Percentiles rank a stretch among this genome's conserved stretches.
These are phyloP conservation scores for Lophura swinhoii DNA, from an alignment of 2,797 vertebrate genomes.

Conservation along the genomic window DNA sequence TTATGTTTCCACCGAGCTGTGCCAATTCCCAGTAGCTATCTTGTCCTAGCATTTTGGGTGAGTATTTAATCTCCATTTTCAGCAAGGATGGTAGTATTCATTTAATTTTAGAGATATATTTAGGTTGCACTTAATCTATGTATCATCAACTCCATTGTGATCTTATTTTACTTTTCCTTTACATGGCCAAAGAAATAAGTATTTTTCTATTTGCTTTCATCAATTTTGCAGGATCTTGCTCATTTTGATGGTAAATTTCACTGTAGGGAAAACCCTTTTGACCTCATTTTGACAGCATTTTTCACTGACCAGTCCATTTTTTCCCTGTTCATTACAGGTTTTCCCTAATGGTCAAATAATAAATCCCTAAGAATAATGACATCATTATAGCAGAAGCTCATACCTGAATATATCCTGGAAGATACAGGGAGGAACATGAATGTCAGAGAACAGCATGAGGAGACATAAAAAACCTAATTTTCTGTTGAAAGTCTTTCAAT, in stretches of 20 bases:
- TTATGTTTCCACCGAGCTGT: neutral
- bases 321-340: neutral
- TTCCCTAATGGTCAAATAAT: neutral
- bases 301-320: neutral
- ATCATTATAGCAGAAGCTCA: neutral
- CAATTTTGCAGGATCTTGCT: neutral
- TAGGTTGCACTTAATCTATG: neutral
- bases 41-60: neutral
- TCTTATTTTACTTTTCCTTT: neutral
- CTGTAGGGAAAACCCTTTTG: neutral
- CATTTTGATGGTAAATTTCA: neutral
- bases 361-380: neutral
- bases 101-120: neutral
- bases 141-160: neutral
- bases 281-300: neutral
- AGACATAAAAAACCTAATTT: neutral
- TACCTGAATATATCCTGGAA: neutral
- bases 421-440: neutral
- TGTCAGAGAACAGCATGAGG: neutral
- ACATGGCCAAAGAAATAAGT: neutral
- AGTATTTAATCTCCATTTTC: neutral
- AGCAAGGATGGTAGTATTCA: neutral
- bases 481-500: neutral
- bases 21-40: neutral
- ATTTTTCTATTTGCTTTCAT: neutral